Percentiles rank a stretch among this genome's conserved stretches.
Conservation (phyloP, 2,113 vertebrate genomes). For the Onychostoma macrolepis region DNA sequence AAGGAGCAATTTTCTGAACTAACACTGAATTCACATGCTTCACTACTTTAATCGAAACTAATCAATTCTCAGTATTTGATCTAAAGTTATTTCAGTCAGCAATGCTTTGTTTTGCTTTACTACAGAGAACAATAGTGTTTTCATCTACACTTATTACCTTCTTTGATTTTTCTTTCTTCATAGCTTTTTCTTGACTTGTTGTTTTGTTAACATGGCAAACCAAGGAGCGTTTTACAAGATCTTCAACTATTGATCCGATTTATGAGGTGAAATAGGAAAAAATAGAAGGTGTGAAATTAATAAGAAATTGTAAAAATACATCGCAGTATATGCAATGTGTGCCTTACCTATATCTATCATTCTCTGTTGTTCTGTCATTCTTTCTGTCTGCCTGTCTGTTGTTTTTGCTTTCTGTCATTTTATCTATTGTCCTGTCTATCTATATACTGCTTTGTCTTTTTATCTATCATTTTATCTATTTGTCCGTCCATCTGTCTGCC, state of each 20-base stretch:
- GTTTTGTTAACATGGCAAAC: constrained; percentile 8
- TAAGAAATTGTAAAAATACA: constrained; percentile 18
- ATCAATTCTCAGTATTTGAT: neutral
- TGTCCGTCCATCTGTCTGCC: neutral
- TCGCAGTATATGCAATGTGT: neutral
- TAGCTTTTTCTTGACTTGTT: constrained; percentile 28
- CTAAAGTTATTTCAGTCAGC: neutral
- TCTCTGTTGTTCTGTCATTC: neutral
- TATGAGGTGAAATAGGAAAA: constrained; percentile 16
- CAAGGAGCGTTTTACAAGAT: constrained; percentile 4
- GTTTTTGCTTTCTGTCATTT: neutral
- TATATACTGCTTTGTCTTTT: neutral
- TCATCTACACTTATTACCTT: neutral
- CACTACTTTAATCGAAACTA: neutral
- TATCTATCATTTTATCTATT: neutral
- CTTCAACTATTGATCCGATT: constrained; percentile 46
- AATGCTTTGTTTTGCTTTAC: neutral
- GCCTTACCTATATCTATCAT: neutral
- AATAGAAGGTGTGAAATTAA: constrained; percentile 40
- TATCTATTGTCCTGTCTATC: neutral
- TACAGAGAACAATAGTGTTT: neutral
- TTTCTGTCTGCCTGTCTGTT: neutral
- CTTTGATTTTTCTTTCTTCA: constrained; percentile 34
- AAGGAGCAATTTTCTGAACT: neutral
- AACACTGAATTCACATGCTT: neutral